Conservation (phyloP, 2,888 invertebrate genomes). For the Neria commutata region DNA sequence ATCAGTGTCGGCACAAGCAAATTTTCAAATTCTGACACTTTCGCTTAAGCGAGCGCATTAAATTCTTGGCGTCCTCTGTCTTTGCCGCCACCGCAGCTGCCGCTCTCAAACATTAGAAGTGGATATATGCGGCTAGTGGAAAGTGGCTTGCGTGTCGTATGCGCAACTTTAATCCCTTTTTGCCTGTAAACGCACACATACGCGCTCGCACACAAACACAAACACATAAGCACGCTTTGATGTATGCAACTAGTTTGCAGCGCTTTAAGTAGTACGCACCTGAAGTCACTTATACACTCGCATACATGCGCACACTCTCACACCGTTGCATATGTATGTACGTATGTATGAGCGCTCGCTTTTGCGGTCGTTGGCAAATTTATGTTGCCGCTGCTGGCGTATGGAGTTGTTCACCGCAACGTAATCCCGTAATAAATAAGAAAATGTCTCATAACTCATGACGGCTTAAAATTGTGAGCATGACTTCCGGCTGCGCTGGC, state of each 20-base stretch:
- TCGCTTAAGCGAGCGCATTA: too few species aligned
- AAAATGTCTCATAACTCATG: slow-evolving; percentile 25
- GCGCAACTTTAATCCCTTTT: too few species aligned
- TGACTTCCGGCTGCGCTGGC: slow-evolving; percentile 13
- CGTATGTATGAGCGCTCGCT: too few species aligned
- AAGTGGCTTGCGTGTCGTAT: too few species aligned
- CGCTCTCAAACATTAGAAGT: too few species aligned
- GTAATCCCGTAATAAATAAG: slow-evolving; percentile 27
- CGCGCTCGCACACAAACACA: slow-evolving; percentile 3
- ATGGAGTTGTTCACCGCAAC: slow-evolving; percentile 16
- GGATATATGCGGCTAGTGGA: too few species aligned
- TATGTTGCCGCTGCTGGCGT: slow-evolving; percentile 7
- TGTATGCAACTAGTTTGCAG: slow-evolving; percentile 10
- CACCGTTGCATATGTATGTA: too few species aligned
- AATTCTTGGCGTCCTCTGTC: too few species aligned
- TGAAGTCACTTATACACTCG: background rate
- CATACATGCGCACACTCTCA: slow-evolving; percentile 27
- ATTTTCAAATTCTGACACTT: too few species aligned
- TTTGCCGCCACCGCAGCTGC: too few species aligned
- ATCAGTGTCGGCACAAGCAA: too few species aligned
- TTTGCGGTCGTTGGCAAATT: slow-evolving; percentile 5
- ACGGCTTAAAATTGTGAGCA: slow-evolving; percentile 26
- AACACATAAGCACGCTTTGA: background rate
- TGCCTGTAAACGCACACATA: slow-evolving; percentile 28
- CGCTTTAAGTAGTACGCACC: background rate